These are phyloP conservation scores for Erebia aethiops DNA, from an alignment of 2,888 invertebrate species.

Conservation along the genomic window DNA sequence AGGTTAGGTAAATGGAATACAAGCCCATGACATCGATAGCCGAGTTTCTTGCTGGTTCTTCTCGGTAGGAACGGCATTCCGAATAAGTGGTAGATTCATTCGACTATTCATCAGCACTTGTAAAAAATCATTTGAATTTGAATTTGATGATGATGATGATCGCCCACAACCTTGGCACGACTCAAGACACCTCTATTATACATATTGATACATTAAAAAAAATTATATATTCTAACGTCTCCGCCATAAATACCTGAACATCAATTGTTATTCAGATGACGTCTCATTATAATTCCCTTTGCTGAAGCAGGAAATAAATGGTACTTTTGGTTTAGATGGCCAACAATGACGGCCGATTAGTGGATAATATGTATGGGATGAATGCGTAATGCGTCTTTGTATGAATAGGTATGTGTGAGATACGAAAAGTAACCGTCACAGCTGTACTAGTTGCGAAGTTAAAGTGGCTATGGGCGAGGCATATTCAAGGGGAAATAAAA, in stretches of 20 bases:
- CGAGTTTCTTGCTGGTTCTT: too few relatives aligned
- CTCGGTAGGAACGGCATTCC: too few relatives aligned
- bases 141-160: not conserved
- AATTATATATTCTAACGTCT: constrained; percentile 29
- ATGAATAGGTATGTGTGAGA: not conserved
- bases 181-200: not conserved
- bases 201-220: not conserved
- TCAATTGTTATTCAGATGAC: constrained; percentile 33
- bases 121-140: too few relatives aligned
- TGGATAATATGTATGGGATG: constrained; percentile 22
- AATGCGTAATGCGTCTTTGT: constrained; percentile 19
- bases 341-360: constrained; percentile 33
- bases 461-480: too few relatives aligned
- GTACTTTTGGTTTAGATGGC: constrained; percentile 28
- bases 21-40: too few relatives aligned
- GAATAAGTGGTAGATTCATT: too few relatives aligned
- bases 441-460: too few relatives aligned
- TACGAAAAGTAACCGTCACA: too few relatives aligned
- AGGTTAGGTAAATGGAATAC: too few relatives aligned
- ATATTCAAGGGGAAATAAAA: too few relatives aligned
- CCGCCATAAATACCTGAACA: constrained; percentile 33
- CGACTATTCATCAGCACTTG: too few relatives aligned
- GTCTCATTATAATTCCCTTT: constrained; percentile 32
- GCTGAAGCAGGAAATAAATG: constrained; percentile 33
- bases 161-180: not conserved